A percentile compares a stretch with the other conserved stretches of the same genome.
Evolutionary conservation across 2,888 invertebrate genomes (phyloP).

Genomic region (Hydroisotoma schaefferi): DNA sequence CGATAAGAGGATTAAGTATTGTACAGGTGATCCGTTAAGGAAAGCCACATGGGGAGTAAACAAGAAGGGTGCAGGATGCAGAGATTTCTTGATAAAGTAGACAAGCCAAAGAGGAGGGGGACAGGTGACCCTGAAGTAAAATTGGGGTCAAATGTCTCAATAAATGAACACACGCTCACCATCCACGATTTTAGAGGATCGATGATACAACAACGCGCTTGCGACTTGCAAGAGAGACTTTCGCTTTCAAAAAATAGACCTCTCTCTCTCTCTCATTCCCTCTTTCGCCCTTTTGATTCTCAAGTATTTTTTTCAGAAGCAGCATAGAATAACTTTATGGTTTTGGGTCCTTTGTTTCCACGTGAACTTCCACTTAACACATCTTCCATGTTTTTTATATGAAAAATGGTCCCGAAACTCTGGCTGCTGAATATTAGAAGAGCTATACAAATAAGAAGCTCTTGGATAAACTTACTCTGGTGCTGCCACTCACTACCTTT

Average conservation of each 20-base stretch:
- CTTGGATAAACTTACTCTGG: too few relatives aligned
- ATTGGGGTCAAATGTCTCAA: constrained; percentile 13
- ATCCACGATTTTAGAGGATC: constrained; percentile 1
- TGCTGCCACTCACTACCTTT: too few relatives aligned
- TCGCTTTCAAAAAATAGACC: not conserved
- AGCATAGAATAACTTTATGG: not conserved
- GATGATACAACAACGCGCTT: not conserved
- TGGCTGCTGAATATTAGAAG: too few relatives aligned
- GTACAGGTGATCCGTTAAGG: not conserved
- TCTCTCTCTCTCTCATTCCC: not conserved
- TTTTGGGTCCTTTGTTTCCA: not conserved
- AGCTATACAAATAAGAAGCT: too few relatives aligned
- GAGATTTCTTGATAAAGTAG: not conserved
- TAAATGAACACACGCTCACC: constrained; percentile 7
- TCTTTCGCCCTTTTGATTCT: not conserved
- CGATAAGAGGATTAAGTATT: constrained; percentile 10
- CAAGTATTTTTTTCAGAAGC: constrained; percentile 3
- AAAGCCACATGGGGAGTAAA: not conserved
- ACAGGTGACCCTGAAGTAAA: constrained; percentile 2
- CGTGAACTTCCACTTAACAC: not conserved
- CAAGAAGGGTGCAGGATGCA: not conserved
- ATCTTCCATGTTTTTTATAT: not conserved
- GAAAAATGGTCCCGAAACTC: not conserved
- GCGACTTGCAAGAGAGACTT: not conserved
- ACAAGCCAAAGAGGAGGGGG: not conserved